Evolutionary conservation across 2,888 invertebrate genomes (phyloP).

Genomic region (Thymelicus sylvestris): DNA sequence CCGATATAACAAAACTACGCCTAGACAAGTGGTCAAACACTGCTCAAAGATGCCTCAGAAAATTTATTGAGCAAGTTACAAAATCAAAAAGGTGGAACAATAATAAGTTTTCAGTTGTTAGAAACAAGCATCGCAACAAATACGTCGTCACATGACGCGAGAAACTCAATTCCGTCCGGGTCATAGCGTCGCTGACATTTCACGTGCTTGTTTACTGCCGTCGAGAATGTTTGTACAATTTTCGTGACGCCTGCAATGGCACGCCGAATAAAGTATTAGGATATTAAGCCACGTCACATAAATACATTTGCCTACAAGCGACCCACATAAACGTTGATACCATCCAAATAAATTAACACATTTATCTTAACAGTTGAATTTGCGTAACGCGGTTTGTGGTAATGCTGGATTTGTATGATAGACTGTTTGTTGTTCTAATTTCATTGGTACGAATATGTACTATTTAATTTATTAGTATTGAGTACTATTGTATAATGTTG

Average conservation of each 20-base stretch:
- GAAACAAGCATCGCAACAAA: background rate
- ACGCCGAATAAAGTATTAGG: constrained; percentile 20
- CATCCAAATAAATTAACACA: constrained; percentile 13
- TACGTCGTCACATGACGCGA: constrained; percentile 2
- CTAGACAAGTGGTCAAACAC: too few species aligned
- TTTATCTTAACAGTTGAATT: constrained; percentile 20
- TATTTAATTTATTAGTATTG: too few species aligned
- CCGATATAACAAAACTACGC: too few species aligned
- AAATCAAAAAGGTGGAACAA: too few species aligned
- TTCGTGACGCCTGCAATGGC: constrained; percentile 11
- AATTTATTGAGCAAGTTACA: too few species aligned
- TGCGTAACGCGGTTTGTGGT: constrained; percentile 9
- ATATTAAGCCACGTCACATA: constrained; percentile 12
- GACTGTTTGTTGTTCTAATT: constrained; percentile 9
- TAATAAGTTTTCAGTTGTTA: background rate
- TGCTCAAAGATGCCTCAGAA: too few species aligned
- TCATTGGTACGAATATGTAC: background rate
- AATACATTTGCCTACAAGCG: constrained; percentile 15
- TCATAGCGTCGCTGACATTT: constrained; percentile 17
- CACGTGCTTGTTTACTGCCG: constrained; percentile 17
- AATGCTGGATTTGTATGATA: constrained; percentile 6
- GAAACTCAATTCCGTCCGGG: constrained; percentile 15
- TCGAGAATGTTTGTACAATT: constrained; percentile 6
- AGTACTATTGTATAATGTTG: too few species aligned
- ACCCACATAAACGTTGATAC: constrained; percentile 13